Percentiles rank a stretch among this genome's conserved stretches.
Evolutionary conservation across 2,888 invertebrate genomes (phyloP).

Genomic region (Spilosoma lubricipeda): DNA sequence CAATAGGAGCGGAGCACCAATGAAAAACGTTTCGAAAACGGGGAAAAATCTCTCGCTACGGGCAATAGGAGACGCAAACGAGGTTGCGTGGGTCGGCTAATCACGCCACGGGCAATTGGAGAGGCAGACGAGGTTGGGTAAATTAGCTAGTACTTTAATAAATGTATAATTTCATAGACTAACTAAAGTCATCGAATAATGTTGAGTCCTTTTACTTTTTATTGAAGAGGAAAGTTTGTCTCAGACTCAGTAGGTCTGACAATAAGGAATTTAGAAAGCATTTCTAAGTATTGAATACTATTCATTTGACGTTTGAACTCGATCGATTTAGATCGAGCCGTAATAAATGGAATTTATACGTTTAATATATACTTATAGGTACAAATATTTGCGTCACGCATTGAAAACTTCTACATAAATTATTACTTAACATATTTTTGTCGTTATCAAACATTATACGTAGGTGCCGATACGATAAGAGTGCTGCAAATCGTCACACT

Average conservation of each 20-base stretch:
- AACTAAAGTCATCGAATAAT: neutral
- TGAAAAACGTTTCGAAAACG: too few relatives aligned
- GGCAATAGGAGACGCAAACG: too few relatives aligned
- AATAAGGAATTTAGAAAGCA: slow-evolving; percentile 19
- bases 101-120: too few relatives aligned
- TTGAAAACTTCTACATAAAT: slow-evolving; percentile 34
- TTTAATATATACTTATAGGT: neutral
- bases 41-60: too few relatives aligned
- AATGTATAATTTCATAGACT: neutral
- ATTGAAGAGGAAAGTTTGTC: slow-evolving; percentile 10
- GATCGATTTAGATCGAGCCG: slow-evolving; percentile 3
- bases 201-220: slow-evolving; percentile 6
- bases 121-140: too few relatives aligned
- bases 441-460: slow-evolving; percentile 50
- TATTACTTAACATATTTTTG: slow-evolving; percentile 41
- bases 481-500: slow-evolving; percentile 54
- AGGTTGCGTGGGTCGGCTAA: too few relatives aligned
- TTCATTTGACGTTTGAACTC: slow-evolving; percentile 7
- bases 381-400: slow-evolving; percentile 1
- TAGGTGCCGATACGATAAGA: slow-evolving; percentile 52
- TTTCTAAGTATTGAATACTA: slow-evolving; percentile 12
- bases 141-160: too few relatives aligned
- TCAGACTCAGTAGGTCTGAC: slow-evolving; percentile 4
- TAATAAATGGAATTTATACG: neutral
- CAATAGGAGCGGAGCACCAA: too few relatives aligned